Evolutionary conservation across 2,113 vertebrate species (phyloP), one percentile per base, ranked within the genome.

Genomic region (Xerus inauris): DNA sequence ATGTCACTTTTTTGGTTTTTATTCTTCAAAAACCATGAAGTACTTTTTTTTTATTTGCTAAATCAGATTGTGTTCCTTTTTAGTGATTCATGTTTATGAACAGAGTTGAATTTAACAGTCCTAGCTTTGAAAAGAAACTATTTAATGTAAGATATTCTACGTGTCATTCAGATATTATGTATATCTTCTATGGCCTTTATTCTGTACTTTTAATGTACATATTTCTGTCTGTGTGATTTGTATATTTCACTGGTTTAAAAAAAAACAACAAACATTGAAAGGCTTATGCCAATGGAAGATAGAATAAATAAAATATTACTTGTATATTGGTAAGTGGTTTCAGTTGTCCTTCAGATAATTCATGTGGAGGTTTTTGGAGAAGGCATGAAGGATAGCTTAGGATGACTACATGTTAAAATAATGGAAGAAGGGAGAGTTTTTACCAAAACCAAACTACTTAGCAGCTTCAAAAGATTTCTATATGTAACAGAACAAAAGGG

Each of bases 141-240:
- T 99, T 99, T 99, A 99, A 99, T 99, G 99, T 99, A 99, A 99
- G 98, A 98, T 99, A 99, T 98, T 98, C 98, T 98, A 98, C 98
- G 92, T 98, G 95, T 98, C 98, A 98, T 98, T 98, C 98, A 99
- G 98, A 99, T 99, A 98, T 94, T 98, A 98, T 99, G 98, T 99
- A 99, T 99, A 99, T 99, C 98, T 98, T 98, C 97, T 98, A 95
- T 98, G 98, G 98, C 98, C 97, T 98, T 97, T 98, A 96, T 98
- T 98, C 98, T 99, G 98, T 99, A 98, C 99, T 99, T 99, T 98
- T 98, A 98, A 98, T 99, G 99, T 99, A 99, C 98, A 99, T 99
- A 99, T 98, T 99, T 98, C 98, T 98, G 96, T 98, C 98, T 97
- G 97, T n/a, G 98, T 99, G 98, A 99, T 99, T 99, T 99, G 98